Percentiles rank a stretch among this genome's conserved stretches.
phyloP scores from a whole-genome alignment of 2,113 vertebrate genomes.

The Zosterops japonicus region DNA sequence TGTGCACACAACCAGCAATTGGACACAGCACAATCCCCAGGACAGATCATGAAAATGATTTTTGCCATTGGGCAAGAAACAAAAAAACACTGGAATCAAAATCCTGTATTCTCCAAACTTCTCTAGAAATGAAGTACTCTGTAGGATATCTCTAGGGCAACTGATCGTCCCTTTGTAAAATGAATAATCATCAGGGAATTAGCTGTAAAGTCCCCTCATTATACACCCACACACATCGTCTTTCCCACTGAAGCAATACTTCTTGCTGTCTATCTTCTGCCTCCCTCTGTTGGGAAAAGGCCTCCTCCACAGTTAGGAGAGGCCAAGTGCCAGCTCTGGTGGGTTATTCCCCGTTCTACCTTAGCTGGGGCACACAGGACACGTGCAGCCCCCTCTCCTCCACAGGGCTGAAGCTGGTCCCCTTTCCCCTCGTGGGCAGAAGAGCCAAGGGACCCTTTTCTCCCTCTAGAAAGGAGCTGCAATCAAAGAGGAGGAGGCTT shows the following conservation, averaged over 20 bases:
- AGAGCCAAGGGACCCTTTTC: background rate
- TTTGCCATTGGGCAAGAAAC: slow-evolving; percentile 1
- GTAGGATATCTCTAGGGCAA: background rate
- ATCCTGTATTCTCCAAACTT: background rate
- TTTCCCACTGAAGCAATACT: background rate
- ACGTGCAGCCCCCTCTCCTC: fast-evolving
- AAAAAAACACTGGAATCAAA: background rate
- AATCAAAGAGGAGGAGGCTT: background rate
- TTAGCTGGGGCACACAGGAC: background rate
- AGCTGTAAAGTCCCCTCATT: slow-evolving; percentile 31
- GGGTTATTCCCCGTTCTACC: background rate
- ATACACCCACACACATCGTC: background rate
- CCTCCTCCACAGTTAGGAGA: background rate
- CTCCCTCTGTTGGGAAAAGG: slow-evolving; percentile 35
- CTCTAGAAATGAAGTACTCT: background rate
- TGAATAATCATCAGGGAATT: slow-evolving; percentile 29
- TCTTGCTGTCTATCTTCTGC: background rate
- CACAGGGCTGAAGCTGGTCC: background rate
- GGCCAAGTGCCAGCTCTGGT: background rate
- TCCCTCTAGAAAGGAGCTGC: background rate
- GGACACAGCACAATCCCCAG: background rate
- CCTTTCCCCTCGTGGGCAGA: fast-evolving
- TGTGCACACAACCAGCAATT: background rate
- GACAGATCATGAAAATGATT: background rate
- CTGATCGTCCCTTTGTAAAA: background rate